Evolutionary conservation across 2,113 vertebrate genomes (phyloP).

Genomic region (Rattus rattus): DNA sequence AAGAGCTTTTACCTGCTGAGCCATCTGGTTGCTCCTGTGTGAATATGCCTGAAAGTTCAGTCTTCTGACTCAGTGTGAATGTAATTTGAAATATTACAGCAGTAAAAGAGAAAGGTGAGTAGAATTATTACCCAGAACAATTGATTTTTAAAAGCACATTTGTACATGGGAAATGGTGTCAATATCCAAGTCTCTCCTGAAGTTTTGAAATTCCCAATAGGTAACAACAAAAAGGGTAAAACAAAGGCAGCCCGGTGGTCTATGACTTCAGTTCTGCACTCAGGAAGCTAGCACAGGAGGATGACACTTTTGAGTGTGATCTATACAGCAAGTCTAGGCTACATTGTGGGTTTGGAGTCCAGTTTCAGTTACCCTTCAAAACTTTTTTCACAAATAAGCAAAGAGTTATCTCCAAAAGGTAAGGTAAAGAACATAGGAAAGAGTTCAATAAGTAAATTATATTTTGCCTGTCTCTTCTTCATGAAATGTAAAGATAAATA

Average conservation of each 20-base stretch:
- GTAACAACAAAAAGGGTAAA: background rate
- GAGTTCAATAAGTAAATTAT: background rate
- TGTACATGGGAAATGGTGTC: background rate
- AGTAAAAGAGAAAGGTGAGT: slow-evolving; percentile 46
- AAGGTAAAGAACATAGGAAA: background rate
- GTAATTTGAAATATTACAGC: background rate
- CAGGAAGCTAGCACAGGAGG: background rate
- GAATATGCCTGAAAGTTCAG: background rate
- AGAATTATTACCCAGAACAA: background rate
- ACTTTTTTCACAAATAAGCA: background rate
- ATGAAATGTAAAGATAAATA: background rate
- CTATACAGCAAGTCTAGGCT: background rate
- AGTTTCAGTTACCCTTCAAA: background rate
- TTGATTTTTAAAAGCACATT: background rate
- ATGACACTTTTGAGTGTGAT: background rate
- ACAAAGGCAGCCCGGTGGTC: background rate
- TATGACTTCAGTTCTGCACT: background rate
- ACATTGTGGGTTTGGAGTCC: background rate
- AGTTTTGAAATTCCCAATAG: background rate
- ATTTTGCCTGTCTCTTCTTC: rapidly evolving
- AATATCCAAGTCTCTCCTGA: background rate
- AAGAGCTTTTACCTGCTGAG: background rate
- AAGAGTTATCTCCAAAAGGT: background rate
- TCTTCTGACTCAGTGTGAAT: background rate
- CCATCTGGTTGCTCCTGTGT: background rate